Percentiles rank a stretch among this genome's conserved stretches.
These are phyloP conservation scores for Salminus brasiliensis DNA, from an alignment of 2,113 vertebrate genomes.

Conservation along the genomic window DNA sequence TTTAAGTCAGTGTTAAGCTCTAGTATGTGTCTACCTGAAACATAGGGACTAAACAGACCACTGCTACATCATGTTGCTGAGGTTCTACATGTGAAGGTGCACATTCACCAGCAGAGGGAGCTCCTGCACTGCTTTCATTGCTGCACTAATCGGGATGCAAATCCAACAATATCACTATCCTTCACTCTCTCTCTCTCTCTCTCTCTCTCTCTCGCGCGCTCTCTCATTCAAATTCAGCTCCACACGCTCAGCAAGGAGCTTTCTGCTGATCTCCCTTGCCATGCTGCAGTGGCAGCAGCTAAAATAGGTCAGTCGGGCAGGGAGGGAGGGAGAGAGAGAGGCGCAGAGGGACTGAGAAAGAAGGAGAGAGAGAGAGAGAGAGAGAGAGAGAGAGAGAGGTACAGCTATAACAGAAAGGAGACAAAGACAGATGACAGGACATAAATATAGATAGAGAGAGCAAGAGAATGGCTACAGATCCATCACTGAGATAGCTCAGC, in stretches of 20 bases:
- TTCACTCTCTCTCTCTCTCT: background rate
- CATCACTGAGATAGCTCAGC: background rate
- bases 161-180: conserved; percentile 13
- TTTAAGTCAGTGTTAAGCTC: no score
- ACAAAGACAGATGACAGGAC: conserved; percentile 52
- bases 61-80: no score
- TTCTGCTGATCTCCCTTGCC: conserved; percentile 50
- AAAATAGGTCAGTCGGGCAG: conserved; percentile 74
- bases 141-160: conserved; percentile 1
- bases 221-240: conserved; percentile 58
- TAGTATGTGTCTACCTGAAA: no score
- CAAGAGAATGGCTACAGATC: conserved; percentile 14
- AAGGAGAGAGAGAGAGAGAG: background rate
- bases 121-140: conserved; percentile 29
- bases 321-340: background rate
- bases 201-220: conserved; percentile 43
- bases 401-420: conserved; percentile 14
- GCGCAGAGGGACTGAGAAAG: background rate
- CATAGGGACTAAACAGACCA: no score
- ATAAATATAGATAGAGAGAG: background rate
- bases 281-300: conserved; percentile 57
- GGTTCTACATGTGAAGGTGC: background rate
- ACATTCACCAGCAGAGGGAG: conserved; percentile 64
- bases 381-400: background rate
- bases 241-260: conserved; percentile 48